phyloP scores from a whole-genome alignment of 2,888 invertebrate genomes.

The Kuschelorhynchus macadamiae region DNA sequence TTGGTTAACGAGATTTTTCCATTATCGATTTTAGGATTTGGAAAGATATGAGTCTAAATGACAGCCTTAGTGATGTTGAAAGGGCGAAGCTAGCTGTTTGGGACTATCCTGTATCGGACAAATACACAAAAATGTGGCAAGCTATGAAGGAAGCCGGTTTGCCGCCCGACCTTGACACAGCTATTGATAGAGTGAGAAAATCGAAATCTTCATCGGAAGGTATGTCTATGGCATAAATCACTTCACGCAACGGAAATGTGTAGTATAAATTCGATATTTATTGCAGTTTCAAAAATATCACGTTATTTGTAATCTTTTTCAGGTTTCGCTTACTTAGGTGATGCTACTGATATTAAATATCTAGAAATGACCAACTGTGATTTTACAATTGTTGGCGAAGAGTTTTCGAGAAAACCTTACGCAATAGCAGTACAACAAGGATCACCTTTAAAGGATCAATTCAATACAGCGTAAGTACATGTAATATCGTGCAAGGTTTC shows the following conservation, averaged over 20 bases:
- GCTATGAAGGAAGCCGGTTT: conserved; percentile 89
- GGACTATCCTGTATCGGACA: conserved; percentile 99
- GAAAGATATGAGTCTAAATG: conserved; percentile 98
- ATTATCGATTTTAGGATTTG: conserved; percentile 80
- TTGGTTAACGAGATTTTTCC: no score
- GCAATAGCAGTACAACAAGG: conserved; percentile 98
- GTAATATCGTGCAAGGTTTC: no score
- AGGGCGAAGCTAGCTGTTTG: conserved; percentile 96
- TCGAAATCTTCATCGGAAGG: conserved; percentile 80
- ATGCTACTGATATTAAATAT: conserved; percentile 90
- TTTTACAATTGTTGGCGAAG: conserved; percentile 93
- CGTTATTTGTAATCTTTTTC: no score
- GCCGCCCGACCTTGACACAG: conserved; percentile 85
- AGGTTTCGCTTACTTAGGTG: conserved; percentile 85
- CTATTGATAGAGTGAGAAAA: conserved; percentile 80
- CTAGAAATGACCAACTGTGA: conserved; percentile 88
- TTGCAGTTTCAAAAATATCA: no score
- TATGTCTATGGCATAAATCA: no score
- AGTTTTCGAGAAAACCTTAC: conserved; percentile 97
- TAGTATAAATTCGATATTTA: no score
- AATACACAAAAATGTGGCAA: conserved; percentile 99
- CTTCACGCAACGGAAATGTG: no score
- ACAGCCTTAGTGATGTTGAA: conserved; percentile 90
- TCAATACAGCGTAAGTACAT: conserved; percentile 90
- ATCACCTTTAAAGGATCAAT: conserved; percentile 92